Evolutionary conservation across 2,888 invertebrate species (phyloP).

Genomic region (Acleris literana): DNA sequence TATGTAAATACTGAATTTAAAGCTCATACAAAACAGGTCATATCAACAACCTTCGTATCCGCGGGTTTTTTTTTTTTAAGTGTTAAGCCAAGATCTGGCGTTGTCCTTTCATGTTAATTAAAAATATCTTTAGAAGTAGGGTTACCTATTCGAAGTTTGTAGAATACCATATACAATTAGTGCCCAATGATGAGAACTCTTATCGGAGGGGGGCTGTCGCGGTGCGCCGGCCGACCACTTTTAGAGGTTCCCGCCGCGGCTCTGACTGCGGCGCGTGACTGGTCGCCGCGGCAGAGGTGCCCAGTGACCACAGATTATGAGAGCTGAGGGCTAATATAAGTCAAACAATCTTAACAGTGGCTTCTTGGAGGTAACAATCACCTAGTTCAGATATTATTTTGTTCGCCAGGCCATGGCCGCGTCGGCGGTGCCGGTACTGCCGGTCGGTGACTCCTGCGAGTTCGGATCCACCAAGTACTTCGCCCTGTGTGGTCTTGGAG

Average conservation of each 20-base stretch:
- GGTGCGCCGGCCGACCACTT: conserved; percentile 17
- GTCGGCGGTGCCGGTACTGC: conserved; percentile 43
- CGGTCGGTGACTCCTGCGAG: conserved; percentile 88
- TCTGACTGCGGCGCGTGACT: conserved; percentile 20
- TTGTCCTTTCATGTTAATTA: too few relatives aligned
- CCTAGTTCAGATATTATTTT: conserved; percentile 3
- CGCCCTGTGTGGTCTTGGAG: conserved; percentile 96
- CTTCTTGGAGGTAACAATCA: too few relatives aligned
- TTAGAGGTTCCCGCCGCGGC: conserved; percentile 45
- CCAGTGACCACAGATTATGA: conserved; percentile 73
- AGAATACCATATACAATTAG: neutral
- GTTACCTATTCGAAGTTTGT: too few relatives aligned
- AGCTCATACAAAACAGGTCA: too few relatives aligned
- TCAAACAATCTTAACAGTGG: neutral
- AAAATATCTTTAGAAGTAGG: too few relatives aligned
- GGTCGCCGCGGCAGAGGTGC: conserved; percentile 50
- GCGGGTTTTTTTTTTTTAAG: too few relatives aligned
- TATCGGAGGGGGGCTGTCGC: conserved; percentile 58
- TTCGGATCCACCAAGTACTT: conserved; percentile 96
- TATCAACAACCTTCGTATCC: too few relatives aligned
- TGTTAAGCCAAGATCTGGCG: too few relatives aligned
- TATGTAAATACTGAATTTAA: too few relatives aligned
- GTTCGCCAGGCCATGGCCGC: conserved; percentile 66
- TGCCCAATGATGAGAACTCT: conserved; percentile 71
- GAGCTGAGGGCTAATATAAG: conserved; percentile 65